Percentiles rank a stretch among this genome's conserved stretches.
These are phyloP conservation scores for Antennarius striatus DNA, from an alignment of 2,113 vertebrate species.

Conservation along the genomic window DNA sequence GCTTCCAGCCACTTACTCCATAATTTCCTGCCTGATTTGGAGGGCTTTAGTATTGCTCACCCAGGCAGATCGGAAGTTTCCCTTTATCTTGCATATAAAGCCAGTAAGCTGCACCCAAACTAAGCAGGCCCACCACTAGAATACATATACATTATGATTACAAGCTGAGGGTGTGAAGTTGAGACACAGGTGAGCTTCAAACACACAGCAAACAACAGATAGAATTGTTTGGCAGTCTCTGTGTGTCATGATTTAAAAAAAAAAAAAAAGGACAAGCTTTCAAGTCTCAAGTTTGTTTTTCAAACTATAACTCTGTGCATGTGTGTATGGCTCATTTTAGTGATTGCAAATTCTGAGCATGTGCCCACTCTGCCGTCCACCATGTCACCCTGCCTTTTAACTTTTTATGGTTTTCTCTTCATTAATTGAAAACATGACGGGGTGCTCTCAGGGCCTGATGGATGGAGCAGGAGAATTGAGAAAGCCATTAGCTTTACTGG, in stretches of 20 bases:
- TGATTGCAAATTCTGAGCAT: conserved; percentile 40
- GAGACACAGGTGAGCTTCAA: conserved; percentile 36
- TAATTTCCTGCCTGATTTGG: conserved; percentile 81
- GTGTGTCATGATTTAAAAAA: conserved; percentile 7
- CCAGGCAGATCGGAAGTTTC: conserved; percentile 72
- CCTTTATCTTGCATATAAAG: conserved; percentile 74
- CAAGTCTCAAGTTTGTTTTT: conserved; percentile 27
- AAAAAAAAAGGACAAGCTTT: conserved; percentile 29
- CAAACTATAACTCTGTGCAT: conserved; percentile 13
- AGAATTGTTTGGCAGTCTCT: conserved; percentile 29
- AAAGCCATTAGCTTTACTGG: conserved; percentile 81
- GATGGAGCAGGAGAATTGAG: conserved; percentile 84
- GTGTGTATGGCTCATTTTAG: conserved; percentile 25
- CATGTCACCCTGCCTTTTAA: conserved; percentile 64
- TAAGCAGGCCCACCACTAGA: conserved; percentile 38
- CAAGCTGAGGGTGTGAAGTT: conserved; percentile 54
- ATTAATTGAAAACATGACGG: conserved; percentile 83
- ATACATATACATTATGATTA: conserved; percentile 64
- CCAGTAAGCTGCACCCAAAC: conserved; percentile 50
- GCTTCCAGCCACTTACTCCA: conserved; percentile 77
- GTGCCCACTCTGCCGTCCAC: conserved; percentile 42
- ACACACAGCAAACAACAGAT: conserved; percentile 13
- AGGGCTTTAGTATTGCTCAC: conserved; percentile 72
- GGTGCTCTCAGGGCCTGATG: conserved; percentile 78
- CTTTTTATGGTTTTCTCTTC: conserved; percentile 75